Conservation (phyloP, 2,797 vertebrate species). For the Scomberomorus guttatus region DNA sequence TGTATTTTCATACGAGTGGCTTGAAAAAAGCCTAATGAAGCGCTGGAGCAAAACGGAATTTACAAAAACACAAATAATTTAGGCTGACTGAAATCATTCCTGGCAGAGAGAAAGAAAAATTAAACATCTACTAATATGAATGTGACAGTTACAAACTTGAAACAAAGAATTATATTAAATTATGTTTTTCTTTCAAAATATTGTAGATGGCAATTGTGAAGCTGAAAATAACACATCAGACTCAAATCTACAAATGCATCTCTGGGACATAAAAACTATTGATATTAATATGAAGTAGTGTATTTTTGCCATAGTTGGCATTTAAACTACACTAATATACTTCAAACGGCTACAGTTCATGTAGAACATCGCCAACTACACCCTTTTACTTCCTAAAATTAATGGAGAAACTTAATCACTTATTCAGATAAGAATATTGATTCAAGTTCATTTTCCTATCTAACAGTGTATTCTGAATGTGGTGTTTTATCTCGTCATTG, state of each 20-base stretch:
- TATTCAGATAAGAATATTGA: not conserved
- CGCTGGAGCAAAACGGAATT: slow-evolving; percentile 22
- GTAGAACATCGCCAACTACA: too few relatives aligned
- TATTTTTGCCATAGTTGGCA: not conserved
- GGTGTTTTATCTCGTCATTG: not conserved
- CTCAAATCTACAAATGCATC: too few relatives aligned
- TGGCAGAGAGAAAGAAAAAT: not conserved
- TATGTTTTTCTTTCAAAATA: not conserved
- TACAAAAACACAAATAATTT: slow-evolving; percentile 40
- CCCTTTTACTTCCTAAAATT: not conserved
- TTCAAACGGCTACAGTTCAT: not conserved
- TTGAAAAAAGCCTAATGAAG: slow-evolving; percentile 53
- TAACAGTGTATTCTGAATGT: not conserved
- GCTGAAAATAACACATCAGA: too few relatives aligned
- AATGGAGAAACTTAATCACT: not conserved
- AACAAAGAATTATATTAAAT: not conserved
- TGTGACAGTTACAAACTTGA: too few relatives aligned
- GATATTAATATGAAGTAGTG: too few relatives aligned
- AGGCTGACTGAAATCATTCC: not conserved
- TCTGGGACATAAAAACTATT: too few relatives aligned
- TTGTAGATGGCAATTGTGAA: too few relatives aligned
- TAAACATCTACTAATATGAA: not conserved
- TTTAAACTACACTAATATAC: not conserved
- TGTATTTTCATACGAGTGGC: slow-evolving; percentile 60
- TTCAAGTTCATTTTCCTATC: not conserved